These are phyloP conservation scores for Eulacestoma nigropectus DNA, from an alignment of 2,113 vertebrate genomes.

Conservation along the genomic window DNA sequence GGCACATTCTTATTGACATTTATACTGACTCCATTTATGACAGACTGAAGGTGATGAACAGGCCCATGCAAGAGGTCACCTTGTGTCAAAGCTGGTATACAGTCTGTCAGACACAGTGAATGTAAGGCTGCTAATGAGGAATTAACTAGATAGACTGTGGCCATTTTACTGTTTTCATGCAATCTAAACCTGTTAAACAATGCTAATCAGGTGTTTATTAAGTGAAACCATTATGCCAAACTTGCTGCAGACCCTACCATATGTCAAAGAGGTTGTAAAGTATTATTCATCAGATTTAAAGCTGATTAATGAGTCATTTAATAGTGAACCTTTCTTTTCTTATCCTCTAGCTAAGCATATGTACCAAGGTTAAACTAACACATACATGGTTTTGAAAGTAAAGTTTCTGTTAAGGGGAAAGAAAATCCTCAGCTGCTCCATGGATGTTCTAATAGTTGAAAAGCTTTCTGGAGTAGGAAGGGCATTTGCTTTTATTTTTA, in stretches of 20 bases:
- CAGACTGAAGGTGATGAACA: slow-evolving; percentile 74
- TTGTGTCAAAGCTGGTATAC: slow-evolving; percentile 73
- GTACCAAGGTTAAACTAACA: slow-evolving; percentile 70
- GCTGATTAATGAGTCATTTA: slow-evolving; percentile 73
- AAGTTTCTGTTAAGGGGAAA: slow-evolving; percentile 41
- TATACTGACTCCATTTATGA: slow-evolving; percentile 72
- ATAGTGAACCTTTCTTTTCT: slow-evolving; percentile 57
- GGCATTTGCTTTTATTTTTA: background rate
- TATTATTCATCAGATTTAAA: slow-evolving; percentile 77
- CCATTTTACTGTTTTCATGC: slow-evolving; percentile 73
- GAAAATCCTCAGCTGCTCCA: background rate
- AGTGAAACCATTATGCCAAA: slow-evolving; percentile 76
- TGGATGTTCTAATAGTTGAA: background rate
- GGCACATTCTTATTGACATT: slow-evolving; percentile 73
- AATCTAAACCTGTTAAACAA: slow-evolving; percentile 74
- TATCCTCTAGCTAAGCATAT: slow-evolving; percentile 57
- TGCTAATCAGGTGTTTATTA: slow-evolving; percentile 83
- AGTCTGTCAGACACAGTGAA: slow-evolving; percentile 69
- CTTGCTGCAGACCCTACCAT: slow-evolving; percentile 63
- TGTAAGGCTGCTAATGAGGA: slow-evolving; percentile 77
- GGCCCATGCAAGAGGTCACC: slow-evolving; percentile 73
- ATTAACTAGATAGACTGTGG: slow-evolving; percentile 75
- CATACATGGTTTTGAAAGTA: slow-evolving; percentile 17
- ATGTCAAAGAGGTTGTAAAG: slow-evolving; percentile 77
- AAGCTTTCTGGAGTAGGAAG: background rate